Evolutionary conservation across 2,797 vertebrate species (phyloP).

Genomic region (Ibycter americanus): DNA sequence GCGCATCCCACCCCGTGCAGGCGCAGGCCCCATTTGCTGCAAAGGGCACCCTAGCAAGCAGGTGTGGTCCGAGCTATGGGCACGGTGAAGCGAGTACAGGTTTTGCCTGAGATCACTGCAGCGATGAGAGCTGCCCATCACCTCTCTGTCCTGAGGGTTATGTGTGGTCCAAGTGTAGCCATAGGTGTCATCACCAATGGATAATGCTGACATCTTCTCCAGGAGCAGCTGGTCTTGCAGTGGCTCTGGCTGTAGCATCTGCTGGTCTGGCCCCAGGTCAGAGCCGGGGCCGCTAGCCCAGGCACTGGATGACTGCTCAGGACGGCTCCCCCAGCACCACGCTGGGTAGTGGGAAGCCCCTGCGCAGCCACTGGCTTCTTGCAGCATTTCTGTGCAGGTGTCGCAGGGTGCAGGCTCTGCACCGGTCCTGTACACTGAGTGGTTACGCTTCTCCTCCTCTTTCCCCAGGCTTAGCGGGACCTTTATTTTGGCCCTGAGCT

Average conservation of each 20-base stretch:
- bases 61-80: not conserved
- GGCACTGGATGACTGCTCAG: fast-evolving
- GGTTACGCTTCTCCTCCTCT: not conserved
- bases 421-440: fast-evolving
- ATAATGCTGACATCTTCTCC: not conserved
- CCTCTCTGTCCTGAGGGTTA: not conserved
- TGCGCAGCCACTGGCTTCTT: not conserved
- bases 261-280: not conserved
- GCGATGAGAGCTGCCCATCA: not conserved
- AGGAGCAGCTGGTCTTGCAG: not conserved
- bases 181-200: fast-evolving
- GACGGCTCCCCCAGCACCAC: not conserved
- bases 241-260: not conserved
- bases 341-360: not conserved
- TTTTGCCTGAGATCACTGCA: not conserved
- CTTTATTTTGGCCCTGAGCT: constrained; percentile 82
- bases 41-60: not conserved
- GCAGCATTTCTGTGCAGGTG: not conserved
- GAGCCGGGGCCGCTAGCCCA: fast-evolving
- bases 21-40: fast-evolving
- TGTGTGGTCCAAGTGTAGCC: not conserved
- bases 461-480: not conserved
- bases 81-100: not conserved
- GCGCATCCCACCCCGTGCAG: fast-evolving
- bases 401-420: not conserved